Percentiles rank a stretch among this genome's conserved stretches.
Conservation (phyloP, 2,888 invertebrate species). For the Danaus chrysippus region DNA sequence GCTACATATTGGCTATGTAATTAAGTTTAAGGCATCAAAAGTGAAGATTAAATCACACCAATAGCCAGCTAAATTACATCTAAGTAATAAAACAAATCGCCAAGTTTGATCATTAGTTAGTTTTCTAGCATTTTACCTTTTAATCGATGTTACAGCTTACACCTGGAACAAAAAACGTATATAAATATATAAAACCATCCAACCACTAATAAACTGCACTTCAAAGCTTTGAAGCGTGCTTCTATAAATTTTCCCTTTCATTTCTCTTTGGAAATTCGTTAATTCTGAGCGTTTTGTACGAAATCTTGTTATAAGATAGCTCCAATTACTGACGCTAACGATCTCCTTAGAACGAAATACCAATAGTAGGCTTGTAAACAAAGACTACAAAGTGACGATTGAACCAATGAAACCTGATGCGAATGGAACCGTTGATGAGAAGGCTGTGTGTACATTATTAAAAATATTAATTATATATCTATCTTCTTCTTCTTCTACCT, state of each 20-base stretch:
- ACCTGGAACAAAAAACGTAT: neutral
- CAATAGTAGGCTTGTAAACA: slow-evolving; percentile 10
- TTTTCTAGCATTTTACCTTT: too few species aligned
- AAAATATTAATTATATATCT: too few species aligned
- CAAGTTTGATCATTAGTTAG: too few species aligned
- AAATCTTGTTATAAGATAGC: slow-evolving; percentile 17
- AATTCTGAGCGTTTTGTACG: slow-evolving; percentile 17
- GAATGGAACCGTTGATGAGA: slow-evolving; percentile 2
- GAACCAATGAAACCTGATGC: slow-evolving; percentile 13
- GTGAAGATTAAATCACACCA: too few species aligned
- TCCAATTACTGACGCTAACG: slow-evolving; percentile 21
- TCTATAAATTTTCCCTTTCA: slow-evolving; percentile 15
- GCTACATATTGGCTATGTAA: too few species aligned
- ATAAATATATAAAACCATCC: neutral
- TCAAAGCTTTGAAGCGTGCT: neutral
- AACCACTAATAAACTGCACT: neutral
- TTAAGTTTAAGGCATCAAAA: too few species aligned
- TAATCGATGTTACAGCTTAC: too few species aligned
- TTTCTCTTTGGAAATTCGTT: slow-evolving; percentile 19
- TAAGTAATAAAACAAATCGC: too few species aligned
- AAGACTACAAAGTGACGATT: slow-evolving; percentile 19
- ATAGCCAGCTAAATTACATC: too few species aligned
- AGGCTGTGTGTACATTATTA: slow-evolving; percentile 2
- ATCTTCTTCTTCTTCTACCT: too few species aligned
- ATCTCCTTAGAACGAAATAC: slow-evolving; percentile 17